Evolutionary conservation across 2,888 invertebrate genomes (phyloP).

Genomic region (Anodontia alba): DNA sequence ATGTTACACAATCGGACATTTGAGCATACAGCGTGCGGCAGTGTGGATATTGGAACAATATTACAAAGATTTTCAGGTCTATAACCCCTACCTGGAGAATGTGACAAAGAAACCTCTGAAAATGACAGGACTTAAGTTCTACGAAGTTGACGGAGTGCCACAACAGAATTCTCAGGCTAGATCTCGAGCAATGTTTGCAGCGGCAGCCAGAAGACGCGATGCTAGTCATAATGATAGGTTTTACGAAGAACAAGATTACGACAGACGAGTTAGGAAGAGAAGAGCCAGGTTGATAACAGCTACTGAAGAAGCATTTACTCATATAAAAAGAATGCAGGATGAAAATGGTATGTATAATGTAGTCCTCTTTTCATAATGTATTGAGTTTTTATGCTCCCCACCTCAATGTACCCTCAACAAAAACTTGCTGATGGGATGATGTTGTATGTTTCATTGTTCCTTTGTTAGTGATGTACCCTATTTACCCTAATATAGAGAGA

Average conservation of each 20-base stretch:
- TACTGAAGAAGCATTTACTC: slow-evolving; percentile 99
- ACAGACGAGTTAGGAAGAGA: slow-evolving; percentile 95
- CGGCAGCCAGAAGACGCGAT: slow-evolving; percentile 93
- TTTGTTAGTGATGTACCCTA: too few relatives aligned
- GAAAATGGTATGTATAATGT: slow-evolving; percentile 86
- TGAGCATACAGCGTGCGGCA: slow-evolving; percentile 97
- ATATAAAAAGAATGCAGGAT: slow-evolving; percentile 93
- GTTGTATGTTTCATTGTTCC: too few relatives aligned
- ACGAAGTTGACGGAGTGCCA: slow-evolving; percentile 93
- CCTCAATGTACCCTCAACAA: too few relatives aligned
- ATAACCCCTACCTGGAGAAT: slow-evolving; percentile 92
- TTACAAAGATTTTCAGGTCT: slow-evolving; percentile 97
- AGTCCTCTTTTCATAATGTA: too few relatives aligned
- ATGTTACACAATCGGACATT: slow-evolving; percentile 89
- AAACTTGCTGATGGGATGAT: too few relatives aligned
- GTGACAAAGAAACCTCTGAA: slow-evolving; percentile 76
- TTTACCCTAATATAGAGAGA: too few relatives aligned
- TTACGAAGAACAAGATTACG: slow-evolving; percentile 99
- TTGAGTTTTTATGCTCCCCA: too few relatives aligned
- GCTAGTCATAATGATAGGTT: slow-evolving; percentile 97
- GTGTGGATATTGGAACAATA: slow-evolving; percentile 97
- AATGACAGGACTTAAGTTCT: slow-evolving; percentile 90
- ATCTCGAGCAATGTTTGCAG: slow-evolving; percentile 85
- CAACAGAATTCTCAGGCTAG: slow-evolving; percentile 75
- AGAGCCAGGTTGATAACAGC: slow-evolving; percentile 95